These are phyloP conservation scores for Scaptomyza hsui DNA, from an alignment of 1,140 invertebrate species.

Conservation along the genomic window DNA sequence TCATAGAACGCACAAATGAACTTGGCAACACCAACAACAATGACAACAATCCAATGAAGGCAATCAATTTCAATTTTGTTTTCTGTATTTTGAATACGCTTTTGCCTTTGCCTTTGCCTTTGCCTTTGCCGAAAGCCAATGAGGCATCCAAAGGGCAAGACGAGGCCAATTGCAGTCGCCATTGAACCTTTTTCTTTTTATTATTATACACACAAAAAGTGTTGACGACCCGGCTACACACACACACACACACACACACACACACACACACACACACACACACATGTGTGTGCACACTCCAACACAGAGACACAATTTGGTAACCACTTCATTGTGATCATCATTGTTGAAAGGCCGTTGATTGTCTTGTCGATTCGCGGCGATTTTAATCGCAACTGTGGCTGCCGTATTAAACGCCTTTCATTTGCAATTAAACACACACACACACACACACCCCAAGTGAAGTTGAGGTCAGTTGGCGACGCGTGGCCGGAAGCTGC, in stretches of 20 bases:
- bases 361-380: slow-evolving; percentile 76
- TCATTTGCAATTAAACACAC: slow-evolving; percentile 75
- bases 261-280: slow-evolving; percentile 5
- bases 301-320: too few relatives aligned
- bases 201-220: slow-evolving; percentile 51
- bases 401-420: slow-evolving; percentile 76
- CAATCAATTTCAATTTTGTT: slow-evolving; percentile 82
- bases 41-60: slow-evolving; percentile 65
- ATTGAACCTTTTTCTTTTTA: slow-evolving; percentile 56
- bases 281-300: too few relatives aligned
- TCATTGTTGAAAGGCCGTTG: slow-evolving; percentile 70
- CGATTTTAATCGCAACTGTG: slow-evolving; percentile 75
- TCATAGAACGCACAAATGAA: slow-evolving; percentile 77
- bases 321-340: slow-evolving; percentile 71
- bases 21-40: slow-evolving; percentile 55
- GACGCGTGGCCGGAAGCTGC: slow-evolving; percentile 64
- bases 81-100: slow-evolving; percentile 39
- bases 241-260: slow-evolving; percentile 6
- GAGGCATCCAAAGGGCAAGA: slow-evolving; percentile 76
- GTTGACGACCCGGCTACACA: slow-evolving; percentile 65
- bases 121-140: slow-evolving; percentile 71
- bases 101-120: slow-evolving; percentile 69
- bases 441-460: slow-evolving; percentile 7
- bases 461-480: slow-evolving; percentile 67
- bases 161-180: slow-evolving; percentile 68